A percentile compares a stretch with the other conserved stretches of the same genome.
Evolutionary conservation across 92 coral and sea anemone species (phyloP).

Genomic region (Epizoanthus fatuus): DNA sequence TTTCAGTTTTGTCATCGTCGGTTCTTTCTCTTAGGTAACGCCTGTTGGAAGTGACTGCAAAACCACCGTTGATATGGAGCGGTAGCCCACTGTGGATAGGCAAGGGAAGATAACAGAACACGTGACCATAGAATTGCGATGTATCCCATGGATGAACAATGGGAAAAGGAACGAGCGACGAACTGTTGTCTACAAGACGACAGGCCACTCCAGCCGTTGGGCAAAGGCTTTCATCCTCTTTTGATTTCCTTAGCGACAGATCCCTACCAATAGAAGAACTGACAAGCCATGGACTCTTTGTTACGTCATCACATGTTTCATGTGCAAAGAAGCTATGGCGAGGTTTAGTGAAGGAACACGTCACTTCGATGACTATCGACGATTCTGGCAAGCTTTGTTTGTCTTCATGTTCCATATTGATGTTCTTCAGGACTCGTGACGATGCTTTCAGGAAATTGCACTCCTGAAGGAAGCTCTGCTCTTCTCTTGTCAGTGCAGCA

Average conservation of each 20-base stretch:
- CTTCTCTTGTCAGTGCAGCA: constrained; percentile 7
- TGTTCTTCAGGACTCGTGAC: not conserved
- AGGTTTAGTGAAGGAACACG: not conserved
- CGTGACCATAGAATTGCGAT: too few species aligned
- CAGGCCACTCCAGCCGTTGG: constrained; percentile 51
- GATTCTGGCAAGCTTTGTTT: constrained; percentile 6
- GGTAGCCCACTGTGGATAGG: constrained; percentile 82
- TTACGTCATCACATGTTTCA: not conserved
- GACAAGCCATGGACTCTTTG: constrained; percentile 41
- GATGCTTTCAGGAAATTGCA: constrained; percentile 10
- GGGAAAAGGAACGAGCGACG: too few species aligned
- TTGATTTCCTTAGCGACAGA: constrained; percentile 7
- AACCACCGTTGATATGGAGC: constrained; percentile 77
- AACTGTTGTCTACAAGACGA: not conserved
- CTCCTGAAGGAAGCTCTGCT: not conserved
- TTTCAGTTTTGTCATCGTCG: constrained; percentile 76
- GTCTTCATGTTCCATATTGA: too few species aligned
- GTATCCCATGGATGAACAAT: too few species aligned
- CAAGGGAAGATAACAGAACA: constrained; percentile 64
- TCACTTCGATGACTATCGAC: constrained; percentile 12
- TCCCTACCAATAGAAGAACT: constrained; percentile 45
- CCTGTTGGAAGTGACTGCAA: constrained; percentile 83
- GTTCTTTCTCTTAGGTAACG: constrained; percentile 77
- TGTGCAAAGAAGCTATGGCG: constrained; percentile 10
- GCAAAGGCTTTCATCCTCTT: constrained; percentile 19